These are phyloP conservation scores for Himantopus leucocephalus DNA, from an alignment of 2,113 vertebrate species.

Conservation along the genomic window DNA sequence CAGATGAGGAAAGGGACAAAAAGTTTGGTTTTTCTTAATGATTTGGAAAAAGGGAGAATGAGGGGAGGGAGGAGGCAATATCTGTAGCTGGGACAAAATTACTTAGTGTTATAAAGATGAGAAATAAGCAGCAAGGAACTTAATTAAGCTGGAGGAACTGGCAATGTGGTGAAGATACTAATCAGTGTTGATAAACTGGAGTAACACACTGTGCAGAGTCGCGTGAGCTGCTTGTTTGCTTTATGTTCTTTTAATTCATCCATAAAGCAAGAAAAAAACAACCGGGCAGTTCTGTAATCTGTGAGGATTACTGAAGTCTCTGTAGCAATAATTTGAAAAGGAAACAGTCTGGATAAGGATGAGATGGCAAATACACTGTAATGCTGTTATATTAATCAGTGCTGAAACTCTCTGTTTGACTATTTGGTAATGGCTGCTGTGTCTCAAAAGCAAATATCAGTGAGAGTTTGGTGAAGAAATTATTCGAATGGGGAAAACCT, in stretches of 20 bases:
- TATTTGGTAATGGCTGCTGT: neutral
- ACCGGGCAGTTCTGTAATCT: neutral
- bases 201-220: neutral
- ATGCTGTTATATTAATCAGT: neutral
- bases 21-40: neutral
- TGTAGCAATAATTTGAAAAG: neutral
- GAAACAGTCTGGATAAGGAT: neutral
- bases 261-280: neutral
- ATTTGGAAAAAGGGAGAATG: neutral
- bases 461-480: neutral
- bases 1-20: neutral
- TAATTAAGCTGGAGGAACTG: neutral
- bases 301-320: neutral
- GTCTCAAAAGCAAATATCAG: neutral
- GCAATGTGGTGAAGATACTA: neutral
- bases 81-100: neutral
- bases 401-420: neutral
- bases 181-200: neutral
- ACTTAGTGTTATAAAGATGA: neutral
- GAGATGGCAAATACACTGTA: neutral
- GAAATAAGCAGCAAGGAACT: neutral
- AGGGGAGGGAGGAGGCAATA: neutral
- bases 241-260: neutral
- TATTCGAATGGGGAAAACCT: neutral
- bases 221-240: neutral